Base-by-base conservation (phyloP, 2,113 vertebrate species). In the Elephantulus edwardii region DNA sequence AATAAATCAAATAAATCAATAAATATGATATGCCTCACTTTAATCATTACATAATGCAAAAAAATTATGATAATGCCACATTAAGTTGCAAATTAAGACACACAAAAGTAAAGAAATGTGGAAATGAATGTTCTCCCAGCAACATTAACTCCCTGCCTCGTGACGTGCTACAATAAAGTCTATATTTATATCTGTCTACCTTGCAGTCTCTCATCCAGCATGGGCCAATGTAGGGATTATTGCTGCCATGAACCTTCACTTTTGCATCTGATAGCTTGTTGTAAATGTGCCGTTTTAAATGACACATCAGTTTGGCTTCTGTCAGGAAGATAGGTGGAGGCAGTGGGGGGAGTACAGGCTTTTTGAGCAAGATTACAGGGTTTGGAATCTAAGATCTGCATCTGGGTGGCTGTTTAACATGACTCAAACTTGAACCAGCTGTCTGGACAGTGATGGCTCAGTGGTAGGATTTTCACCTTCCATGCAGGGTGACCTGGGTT, bases 41-140 rank as follows among this genome's bases (percentile, higher is more conserved):
- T 96, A 95, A 96, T 96, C 95, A 96, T 96, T 96, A 96, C 95
- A 94, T 96, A 96, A 95, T 94, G 95, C 95, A 95, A 96, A 96
- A 54, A 96, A 96, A 96, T 90, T 95, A 96, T 96, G 96, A 95
- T 96, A 96, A 96, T 95, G 95, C 86, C 94, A 92, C 96, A 96
- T 96, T 96, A 96, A 96, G 96, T 96, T 96, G 96, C 95, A 96
- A 96, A 96, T 96, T 93, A 96, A 95, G 91, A 95, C 38, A 75
- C 1, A 33, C 86, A 76, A 95, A 94, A 96, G 88, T 95, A 95
- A 95, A 92, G 77, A 90, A 96, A 96, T 94, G 94, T 95, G 94
- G 88, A 95, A 95, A 95, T 94, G 91, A 93, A 93, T 95, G 92
- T 89, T 96, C 90, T 95, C 60, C 78, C 58, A 66, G 92, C 86